Percentiles rank a stretch among this genome's conserved stretches.
Evolutionary conservation across 2,113 vertebrate genomes (phyloP).

Genomic region (Muntiacus muntjak): DNA sequence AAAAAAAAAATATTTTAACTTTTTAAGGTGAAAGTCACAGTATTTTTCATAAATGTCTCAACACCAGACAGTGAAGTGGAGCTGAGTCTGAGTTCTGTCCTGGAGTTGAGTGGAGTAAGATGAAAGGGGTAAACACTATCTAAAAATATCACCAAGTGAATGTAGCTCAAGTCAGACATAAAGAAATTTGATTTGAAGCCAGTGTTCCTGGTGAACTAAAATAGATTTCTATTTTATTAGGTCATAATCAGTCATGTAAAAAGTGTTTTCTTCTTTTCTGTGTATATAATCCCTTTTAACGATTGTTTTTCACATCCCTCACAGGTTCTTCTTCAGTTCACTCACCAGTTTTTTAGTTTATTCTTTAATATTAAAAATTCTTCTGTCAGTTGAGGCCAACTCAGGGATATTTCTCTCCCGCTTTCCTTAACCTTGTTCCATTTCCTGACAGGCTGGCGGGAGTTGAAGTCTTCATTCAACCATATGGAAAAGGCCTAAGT

Average conservation of each 20-base stretch:
- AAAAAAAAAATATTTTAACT: not conserved
- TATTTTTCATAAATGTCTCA: slow-evolving; percentile 6
- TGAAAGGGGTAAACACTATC: slow-evolving; percentile 52
- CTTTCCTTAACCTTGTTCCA: not conserved
- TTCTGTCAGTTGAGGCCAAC: not conserved
- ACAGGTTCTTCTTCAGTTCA: not conserved
- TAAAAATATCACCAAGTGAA: slow-evolving; percentile 61
- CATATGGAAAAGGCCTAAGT: slow-evolving; percentile 48
- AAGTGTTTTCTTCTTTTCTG: slow-evolving; percentile 19
- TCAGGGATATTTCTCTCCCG: not conserved
- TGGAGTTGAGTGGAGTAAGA: slow-evolving; percentile 41
- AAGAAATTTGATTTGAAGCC: slow-evolving; percentile 39
- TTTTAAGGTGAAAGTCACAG: not conserved
- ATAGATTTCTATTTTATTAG: slow-evolving; percentile 48
- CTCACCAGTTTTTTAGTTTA: not conserved
- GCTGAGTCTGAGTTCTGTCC: not conserved
- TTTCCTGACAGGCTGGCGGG: slow-evolving; percentile 27
- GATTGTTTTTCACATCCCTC: not conserved
- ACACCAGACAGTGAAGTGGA: not conserved
- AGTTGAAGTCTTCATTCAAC: not conserved
- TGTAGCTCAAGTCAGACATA: slow-evolving; percentile 46
- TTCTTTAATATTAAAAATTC: not conserved
- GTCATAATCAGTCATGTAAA: slow-evolving; percentile 32
- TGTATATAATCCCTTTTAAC: not conserved
- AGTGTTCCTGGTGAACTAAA: slow-evolving; percentile 6